Evolutionary conservation across 2,113 vertebrate species (phyloP).

Genomic region (Athene noctua): DNA sequence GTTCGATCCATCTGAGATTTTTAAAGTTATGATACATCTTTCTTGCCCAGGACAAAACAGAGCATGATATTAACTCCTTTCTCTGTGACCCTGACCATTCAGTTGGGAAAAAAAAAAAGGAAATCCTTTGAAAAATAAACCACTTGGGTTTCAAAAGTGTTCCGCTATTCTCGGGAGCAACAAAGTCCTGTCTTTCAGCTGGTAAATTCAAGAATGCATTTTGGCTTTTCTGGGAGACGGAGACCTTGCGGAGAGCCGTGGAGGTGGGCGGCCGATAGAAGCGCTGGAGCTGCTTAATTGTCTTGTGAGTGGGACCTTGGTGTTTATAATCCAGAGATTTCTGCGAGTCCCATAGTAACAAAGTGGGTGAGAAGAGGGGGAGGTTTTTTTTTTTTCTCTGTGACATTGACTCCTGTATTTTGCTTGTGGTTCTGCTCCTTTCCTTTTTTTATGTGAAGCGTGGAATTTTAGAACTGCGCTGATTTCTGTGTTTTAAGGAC

Average conservation of each 20-base stretch:
- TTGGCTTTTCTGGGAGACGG: not conserved
- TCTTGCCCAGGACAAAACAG: not conserved
- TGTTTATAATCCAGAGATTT: constrained; percentile 22
- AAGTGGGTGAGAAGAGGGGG: constrained; percentile 51
- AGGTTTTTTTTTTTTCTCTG: not conserved
- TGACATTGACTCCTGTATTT: not conserved
- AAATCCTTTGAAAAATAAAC: not conserved
- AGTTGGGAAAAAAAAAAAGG: too few relatives aligned
- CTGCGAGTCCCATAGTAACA: constrained; percentile 32
- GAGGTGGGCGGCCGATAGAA: constrained; percentile 14
- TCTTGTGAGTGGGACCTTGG: constrained; percentile 40
- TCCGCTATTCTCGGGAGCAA: not conserved
- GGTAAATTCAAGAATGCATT: not conserved
- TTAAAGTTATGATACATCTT: not conserved
- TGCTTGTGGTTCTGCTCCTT: not conserved
- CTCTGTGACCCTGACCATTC: not conserved
- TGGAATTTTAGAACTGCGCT: not conserved
- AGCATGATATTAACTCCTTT: not conserved
- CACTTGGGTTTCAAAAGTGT: not conserved
- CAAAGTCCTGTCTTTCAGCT: not conserved
- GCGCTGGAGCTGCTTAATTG: constrained; percentile 36
- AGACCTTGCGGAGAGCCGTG: not conserved
- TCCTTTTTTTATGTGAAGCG: not conserved
- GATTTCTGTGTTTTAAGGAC: not conserved
- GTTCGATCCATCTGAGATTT: not conserved